Evolutionary conservation across 2,797 vertebrate species (phyloP).

Genomic region (Carcharodon carcharias): DNA sequence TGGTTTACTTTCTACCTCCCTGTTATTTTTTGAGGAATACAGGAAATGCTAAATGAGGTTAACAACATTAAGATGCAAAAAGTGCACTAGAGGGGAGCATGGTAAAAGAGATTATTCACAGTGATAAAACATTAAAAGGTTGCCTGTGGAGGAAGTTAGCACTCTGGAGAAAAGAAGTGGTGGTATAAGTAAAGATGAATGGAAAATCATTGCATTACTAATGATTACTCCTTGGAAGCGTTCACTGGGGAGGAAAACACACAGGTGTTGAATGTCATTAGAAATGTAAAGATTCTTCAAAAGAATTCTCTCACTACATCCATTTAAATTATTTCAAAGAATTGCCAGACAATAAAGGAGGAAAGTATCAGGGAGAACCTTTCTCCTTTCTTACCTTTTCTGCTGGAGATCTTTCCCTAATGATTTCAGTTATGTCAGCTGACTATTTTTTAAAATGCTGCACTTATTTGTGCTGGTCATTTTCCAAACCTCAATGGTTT

Average conservation of each 20-base stretch:
- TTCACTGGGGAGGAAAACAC: background rate
- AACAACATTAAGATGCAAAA: background rate
- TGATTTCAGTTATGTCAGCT: background rate
- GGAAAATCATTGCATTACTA: background rate
- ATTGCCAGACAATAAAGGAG: background rate
- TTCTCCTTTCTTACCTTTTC: background rate
- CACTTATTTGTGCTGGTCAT: background rate
- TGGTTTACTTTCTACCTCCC: background rate
- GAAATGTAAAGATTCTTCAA: background rate
- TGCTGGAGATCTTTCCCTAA: background rate
- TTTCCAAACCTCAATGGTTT: background rate
- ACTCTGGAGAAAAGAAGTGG: conserved; percentile 7
- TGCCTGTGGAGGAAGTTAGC: background rate
- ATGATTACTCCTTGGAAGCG: background rate
- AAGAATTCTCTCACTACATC: background rate
- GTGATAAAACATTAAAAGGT: background rate
- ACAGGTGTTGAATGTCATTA: background rate
- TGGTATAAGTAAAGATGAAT: background rate
- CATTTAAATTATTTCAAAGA: background rate
- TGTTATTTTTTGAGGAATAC: background rate
- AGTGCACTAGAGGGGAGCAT: background rate
- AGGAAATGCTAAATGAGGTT: background rate
- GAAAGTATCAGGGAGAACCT: background rate
- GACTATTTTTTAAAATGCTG: background rate
- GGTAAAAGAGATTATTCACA: background rate